Evolutionary conservation across 2,797 vertebrate genomes (phyloP).

Genomic region (Danio albolineatus): DNA sequence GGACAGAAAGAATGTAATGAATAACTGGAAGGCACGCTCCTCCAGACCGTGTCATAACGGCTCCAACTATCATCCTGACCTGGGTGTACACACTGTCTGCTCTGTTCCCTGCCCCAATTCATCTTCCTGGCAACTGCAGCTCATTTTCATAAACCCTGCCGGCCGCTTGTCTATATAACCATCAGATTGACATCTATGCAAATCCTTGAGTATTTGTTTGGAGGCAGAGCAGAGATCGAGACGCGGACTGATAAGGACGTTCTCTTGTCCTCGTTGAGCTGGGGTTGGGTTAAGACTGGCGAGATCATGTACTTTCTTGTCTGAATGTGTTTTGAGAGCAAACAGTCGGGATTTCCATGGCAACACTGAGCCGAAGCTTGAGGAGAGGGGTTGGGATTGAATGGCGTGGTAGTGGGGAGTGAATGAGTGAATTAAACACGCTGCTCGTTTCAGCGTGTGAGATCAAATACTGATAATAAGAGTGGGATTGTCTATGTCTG

Average conservation of each 20-base stretch:
- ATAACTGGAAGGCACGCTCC: constrained; percentile 53
- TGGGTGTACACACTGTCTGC: constrained; percentile 20
- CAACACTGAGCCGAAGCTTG: constrained; percentile 51
- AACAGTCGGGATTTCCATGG: constrained; percentile 55
- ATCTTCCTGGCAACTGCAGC: constrained; percentile 38
- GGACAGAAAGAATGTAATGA: constrained; percentile 53
- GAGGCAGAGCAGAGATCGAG: neutral
- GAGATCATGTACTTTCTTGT: constrained; percentile 52
- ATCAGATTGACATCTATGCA: constrained; percentile 51
- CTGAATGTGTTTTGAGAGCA: constrained; percentile 54
- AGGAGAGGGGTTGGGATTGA: constrained; percentile 49
- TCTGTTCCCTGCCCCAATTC: constrained; percentile 13
- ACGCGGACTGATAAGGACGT: constrained; percentile 17
- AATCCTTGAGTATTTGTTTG: constrained; percentile 31
- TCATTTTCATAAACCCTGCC: constrained; percentile 42
- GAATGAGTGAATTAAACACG: constrained; percentile 50
- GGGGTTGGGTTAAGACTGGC: constrained; percentile 36
- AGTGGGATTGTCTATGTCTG: constrained; percentile 34
- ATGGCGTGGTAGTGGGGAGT: constrained; percentile 35
- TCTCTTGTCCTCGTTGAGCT: constrained; percentile 17
- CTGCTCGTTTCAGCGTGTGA: constrained; percentile 22
- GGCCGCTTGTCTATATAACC: constrained; percentile 14
- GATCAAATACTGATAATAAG: constrained; percentile 32
- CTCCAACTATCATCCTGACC: constrained; percentile 36
- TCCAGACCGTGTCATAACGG: constrained; percentile 46